These are phyloP conservation scores for Mastacembelus armatus DNA, from an alignment of 2,797 vertebrate species.

Conservation along the genomic window DNA sequence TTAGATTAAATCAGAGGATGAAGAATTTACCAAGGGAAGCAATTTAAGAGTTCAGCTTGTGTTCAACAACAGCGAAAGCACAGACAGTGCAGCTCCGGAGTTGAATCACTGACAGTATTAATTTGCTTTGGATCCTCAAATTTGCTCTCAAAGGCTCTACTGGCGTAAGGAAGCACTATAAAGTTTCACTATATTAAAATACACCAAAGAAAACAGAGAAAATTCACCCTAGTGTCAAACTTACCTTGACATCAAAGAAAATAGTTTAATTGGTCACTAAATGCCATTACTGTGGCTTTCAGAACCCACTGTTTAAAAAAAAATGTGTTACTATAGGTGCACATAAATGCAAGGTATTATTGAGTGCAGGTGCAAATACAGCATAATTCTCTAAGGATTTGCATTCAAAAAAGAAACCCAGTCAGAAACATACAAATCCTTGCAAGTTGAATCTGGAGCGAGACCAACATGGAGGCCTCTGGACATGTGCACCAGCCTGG, in stretches of 20 bases:
- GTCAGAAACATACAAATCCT: too few species aligned
- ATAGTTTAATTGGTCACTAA: conserved; percentile 19
- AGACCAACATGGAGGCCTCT: conserved; percentile 42
- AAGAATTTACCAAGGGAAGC: conserved; percentile 37
- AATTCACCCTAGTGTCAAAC: conserved; percentile 8
- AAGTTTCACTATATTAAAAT: conserved; percentile 16
- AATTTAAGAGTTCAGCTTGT: conserved; percentile 37
- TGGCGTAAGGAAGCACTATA: neutral
- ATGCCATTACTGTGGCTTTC: conserved; percentile 3
- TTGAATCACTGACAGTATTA: conserved; percentile 25
- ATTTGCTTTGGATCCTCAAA: conserved; percentile 29
- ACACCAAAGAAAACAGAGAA: conserved; percentile 7
- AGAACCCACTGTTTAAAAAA: neutral
- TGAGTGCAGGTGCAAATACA: conserved; percentile 30
- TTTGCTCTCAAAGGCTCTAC: conserved; percentile 21
- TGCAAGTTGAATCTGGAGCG: conserved; percentile 29
- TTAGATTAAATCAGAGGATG: conserved; percentile 37
- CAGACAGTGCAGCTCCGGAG: conserved; percentile 24
- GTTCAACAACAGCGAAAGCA: conserved; percentile 13
- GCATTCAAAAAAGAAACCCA: conserved; percentile 12
- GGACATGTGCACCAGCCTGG: conserved; percentile 38
- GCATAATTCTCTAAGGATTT: conserved; percentile 29
- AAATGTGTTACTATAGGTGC: neutral
- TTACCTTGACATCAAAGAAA: neutral
- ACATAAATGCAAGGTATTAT: conserved; percentile 25